Percentiles rank a stretch among this genome's conserved stretches.
Conservation (phyloP, 2,888 invertebrate genomes). For the Hofmannophila pseudospretella region DNA sequence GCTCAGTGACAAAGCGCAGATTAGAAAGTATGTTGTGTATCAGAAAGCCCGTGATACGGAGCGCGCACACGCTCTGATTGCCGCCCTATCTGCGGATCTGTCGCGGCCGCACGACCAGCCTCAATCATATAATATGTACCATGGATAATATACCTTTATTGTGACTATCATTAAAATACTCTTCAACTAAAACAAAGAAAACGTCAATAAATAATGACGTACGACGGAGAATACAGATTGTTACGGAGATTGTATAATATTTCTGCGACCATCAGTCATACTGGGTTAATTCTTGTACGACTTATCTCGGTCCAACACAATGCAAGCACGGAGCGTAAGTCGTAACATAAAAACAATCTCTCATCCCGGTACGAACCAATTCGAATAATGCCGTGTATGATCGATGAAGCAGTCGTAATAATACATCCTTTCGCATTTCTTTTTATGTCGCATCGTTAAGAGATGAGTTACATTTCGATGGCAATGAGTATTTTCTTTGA, state of each 20-base stretch:
- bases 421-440: slow-evolving; percentile 16
- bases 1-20: slow-evolving; percentile 73
- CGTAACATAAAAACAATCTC: slow-evolving; percentile 14
- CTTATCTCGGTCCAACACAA: slow-evolving; percentile 10
- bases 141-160: not conserved
- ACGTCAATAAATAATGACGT: slow-evolving; percentile 5
- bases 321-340: slow-evolving; percentile 3
- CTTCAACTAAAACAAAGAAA: not conserved
- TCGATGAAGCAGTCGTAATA: slow-evolving; percentile 18
- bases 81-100: slow-evolving; percentile 71
- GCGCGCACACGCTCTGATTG: slow-evolving; percentile 71
- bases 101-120: slow-evolving; percentile 41
- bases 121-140: not conserved
- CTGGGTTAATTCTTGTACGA: slow-evolving; percentile 13
- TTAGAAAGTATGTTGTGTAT: slow-evolving; percentile 75
- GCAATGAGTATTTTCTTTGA: too few species aligned
- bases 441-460: slow-evolving; percentile 5
- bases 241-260: slow-evolving; percentile 15
- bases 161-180: not conserved
- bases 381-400: slow-evolving; percentile 19
- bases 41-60: slow-evolving; percentile 64
- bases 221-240: slow-evolving; percentile 6
- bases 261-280: slow-evolving; percentile 15
- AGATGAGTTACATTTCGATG: not conserved
- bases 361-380: slow-evolving; percentile 17